Evolutionary conservation across 2,113 vertebrate genomes (phyloP), one percentile per base, ranked within the genome.

Genomic region (Hyaena hyaena): DNA sequence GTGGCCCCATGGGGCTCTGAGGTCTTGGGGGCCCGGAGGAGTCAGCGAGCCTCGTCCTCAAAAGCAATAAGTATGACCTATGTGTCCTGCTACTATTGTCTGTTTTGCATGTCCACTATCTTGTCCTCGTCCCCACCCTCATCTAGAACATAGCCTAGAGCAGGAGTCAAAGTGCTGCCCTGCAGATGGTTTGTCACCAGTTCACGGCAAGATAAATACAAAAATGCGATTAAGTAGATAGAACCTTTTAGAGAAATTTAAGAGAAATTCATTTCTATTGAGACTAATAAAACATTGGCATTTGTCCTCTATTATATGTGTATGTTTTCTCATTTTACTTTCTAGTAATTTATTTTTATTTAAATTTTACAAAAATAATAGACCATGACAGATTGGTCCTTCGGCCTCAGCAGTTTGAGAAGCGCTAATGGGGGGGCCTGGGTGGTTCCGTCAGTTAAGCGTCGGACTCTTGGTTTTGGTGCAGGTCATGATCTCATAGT

Each of bases 331-430:
- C 28, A 23, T 55, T 92, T 96, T 31, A 68, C 81, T 88, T 88
- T 77, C 65, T 71, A 73, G 50, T 39, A 43, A 76, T 96, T 97
- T 85, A 69, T 93, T 88, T 94, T 96, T 95, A 50, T 63, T 83
- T 85, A 31, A 43, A 93, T 66, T 73, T 89, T 80, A 88, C 3
- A 71, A 80, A 90, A 69, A 74, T 23, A 5, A 50, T 76, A 58
- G 23, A 43, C 19, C 14, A 33, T 4, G 31, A 31, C 55, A 65
- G 43, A 45, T n/a, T 35, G 39, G 17, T 63, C 26, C 21, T 87
- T 79, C 35, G 66, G 35, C 24, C 12, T 17, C 48, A 23, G 65
- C 12, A 71, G 33, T 95, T 50, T 77, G 35, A 91, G 33, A 91
- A 69, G 76, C 8, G 10, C 50, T 21, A 58, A 58, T 2, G 58